Base-by-base conservation (phyloP, 2,888 invertebrate genomes). In the Drosophila percnosoma region DNA sequence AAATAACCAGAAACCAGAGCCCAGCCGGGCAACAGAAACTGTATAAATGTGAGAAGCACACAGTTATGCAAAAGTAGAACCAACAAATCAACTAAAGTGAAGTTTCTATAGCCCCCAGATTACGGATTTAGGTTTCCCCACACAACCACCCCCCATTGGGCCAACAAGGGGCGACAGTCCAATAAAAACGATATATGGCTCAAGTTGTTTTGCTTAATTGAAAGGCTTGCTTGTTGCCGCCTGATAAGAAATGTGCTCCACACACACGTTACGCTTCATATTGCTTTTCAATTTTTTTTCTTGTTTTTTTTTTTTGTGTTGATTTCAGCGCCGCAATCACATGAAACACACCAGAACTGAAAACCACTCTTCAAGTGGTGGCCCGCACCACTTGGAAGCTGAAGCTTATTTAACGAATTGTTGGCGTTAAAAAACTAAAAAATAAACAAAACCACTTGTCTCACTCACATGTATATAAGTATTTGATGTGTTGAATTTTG, bases 181-280 rank as follows among this genome's bases (percentile, higher is more conserved):
- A 59, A 73, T 73, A 45, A 40, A 54, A 36, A 45, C 42, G 64
- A 74, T 78, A 63, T 66, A 67, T 73, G 80, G 76, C 53, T 59
- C 33, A 49, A 66, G 73, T 67, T 80, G 78, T 80, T 73, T 80
- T 73, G 62, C 36, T 79, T 66, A 80, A 83, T 73, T 83, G 81
- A 77, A 86, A 74, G 40, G 82, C 78, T 60, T 75, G 84, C 53
- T 65, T 55, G 55, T 55, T 27, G 42, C 42, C 38, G 21, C 13
- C 40, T 18, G 80, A 78, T 82, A 83, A 83, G 74, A 83, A 66
- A 45, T 69, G 60, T 57, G 62, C 62, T 61, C 57, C 55, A 64
- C 67, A 78, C 53, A 64, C 67, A 78, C 53, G 59, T 64, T 64
- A 53, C 54, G 42, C 52, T 29, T 62, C 48, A 52, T 27, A 15